These are phyloP conservation scores for Halocynthia aurantium DNA, from an alignment of 23 tunicate genomes.

Conservation along the genomic window DNA sequence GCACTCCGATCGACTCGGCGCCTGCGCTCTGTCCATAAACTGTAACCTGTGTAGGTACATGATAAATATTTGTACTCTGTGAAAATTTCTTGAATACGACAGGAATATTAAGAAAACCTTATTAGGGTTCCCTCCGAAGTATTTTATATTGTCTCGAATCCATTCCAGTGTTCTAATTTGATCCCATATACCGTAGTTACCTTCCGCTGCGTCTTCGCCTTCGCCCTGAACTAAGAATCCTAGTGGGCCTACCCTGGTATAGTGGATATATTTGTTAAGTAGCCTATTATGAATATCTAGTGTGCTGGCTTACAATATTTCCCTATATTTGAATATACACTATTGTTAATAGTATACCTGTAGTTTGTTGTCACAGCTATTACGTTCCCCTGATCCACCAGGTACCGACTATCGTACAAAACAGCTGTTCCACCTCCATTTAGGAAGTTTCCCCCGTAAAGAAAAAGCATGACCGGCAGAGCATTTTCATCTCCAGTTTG, in stretches of 20 bases:
- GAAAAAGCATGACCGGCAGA: constrained; percentile 66
- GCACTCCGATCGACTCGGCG: constrained; percentile 82
- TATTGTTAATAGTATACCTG: constrained; percentile 16
- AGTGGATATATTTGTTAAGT: too few species aligned
- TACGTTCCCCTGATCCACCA: constrained; percentile 63
- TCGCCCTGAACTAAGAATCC: constrained; percentile 61
- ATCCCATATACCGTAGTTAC: constrained; percentile 72
- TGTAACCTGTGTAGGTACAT: constrained; percentile 45
- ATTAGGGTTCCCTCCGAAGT: constrained; percentile 63
- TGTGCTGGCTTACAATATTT: background rate
- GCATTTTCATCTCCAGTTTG: background rate
- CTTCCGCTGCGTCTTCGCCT: constrained; percentile 28
- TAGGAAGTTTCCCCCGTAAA: constrained; percentile 76
- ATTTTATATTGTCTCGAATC: constrained; percentile 39
- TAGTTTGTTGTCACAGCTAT: constrained; percentile 76
- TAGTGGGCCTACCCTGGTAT: constrained; percentile 46
- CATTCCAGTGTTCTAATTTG: constrained; percentile 58
- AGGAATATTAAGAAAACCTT: constrained; percentile 5
- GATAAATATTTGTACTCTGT: background rate
- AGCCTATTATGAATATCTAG: too few species aligned
- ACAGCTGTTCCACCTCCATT: constrained; percentile 61
- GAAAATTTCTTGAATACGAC: background rate
- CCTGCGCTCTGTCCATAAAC: constrained; percentile 89
- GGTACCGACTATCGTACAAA: constrained; percentile 63
- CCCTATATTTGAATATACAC: background rate